Percentiles rank a stretch among this genome's conserved stretches.
phyloP scores from a whole-genome alignment of 2,797 vertebrate species.

The Coracias cyanogaster region DNA sequence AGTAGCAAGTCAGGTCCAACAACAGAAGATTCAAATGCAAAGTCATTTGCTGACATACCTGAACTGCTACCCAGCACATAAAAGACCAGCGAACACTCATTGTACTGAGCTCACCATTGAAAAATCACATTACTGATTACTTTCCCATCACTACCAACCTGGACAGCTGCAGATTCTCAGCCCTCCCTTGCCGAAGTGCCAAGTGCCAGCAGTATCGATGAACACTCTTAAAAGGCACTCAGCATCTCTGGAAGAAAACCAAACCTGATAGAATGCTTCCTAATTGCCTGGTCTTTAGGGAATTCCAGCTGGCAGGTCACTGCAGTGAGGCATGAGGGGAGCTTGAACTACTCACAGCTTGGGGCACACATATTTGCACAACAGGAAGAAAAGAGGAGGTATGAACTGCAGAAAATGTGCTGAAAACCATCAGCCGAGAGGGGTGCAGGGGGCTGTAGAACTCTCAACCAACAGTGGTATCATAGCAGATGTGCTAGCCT shows the following conservation, averaged over 20 bases:
- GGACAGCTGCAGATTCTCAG: constrained; percentile 4
- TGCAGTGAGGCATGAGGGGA: not conserved
- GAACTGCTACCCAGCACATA: not conserved
- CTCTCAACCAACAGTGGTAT: not conserved
- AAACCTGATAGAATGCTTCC: not conserved
- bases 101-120: not conserved
- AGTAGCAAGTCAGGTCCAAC: not conserved
- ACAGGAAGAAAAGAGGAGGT: not conserved
- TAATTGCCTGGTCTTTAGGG: not conserved
- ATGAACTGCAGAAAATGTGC: not conserved
- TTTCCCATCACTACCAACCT: not conserved
- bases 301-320: not conserved
- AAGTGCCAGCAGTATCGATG: not conserved
- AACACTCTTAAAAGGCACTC: not conserved
- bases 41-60: not conserved
- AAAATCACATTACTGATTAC: not conserved
- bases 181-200: not conserved
- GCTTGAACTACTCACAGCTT: not conserved
- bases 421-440: not conserved
- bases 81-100: not conserved
- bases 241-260: constrained; percentile 14
- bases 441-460: not conserved
- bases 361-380: not conserved
- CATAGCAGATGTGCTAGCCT: not conserved
- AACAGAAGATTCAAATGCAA: not conserved